Conservation (phyloP, 2,113 vertebrate genomes). For the Mustela lutreola region DNA sequence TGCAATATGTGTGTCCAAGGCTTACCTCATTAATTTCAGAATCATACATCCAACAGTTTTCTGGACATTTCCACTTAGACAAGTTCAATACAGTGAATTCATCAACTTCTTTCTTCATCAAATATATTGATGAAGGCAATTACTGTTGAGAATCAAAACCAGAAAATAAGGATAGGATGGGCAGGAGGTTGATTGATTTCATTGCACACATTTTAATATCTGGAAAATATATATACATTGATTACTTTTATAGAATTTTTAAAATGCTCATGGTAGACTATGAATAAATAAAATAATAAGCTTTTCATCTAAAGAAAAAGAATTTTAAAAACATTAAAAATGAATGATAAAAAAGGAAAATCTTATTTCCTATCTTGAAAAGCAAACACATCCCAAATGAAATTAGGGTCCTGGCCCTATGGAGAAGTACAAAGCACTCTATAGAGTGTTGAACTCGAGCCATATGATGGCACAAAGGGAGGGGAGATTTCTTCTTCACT, state of each 20-base stretch:
- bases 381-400: neutral
- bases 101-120: neutral
- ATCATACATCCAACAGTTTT: neutral
- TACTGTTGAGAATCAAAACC: neutral
- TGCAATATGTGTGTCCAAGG: neutral
- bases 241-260: neutral
- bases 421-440: neutral
- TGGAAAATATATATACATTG: neutral
- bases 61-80: neutral
- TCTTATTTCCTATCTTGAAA: neutral
- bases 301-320: neutral
- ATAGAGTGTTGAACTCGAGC: neutral
- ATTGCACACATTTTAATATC: neutral
- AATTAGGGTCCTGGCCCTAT: neutral
- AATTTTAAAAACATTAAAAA: constrained; percentile 16
- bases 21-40: neutral
- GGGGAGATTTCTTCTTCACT: neutral
- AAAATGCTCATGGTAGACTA: neutral
- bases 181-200: neutral
- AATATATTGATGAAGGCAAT: neutral
- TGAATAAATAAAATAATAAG: neutral
- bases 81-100: neutral
- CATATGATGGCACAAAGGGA: neutral
- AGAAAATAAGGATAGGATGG: neutral
- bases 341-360: neutral